Base-by-base conservation (phyloP, 2,113 vertebrate species). In the Crotalus helleri region DNA sequence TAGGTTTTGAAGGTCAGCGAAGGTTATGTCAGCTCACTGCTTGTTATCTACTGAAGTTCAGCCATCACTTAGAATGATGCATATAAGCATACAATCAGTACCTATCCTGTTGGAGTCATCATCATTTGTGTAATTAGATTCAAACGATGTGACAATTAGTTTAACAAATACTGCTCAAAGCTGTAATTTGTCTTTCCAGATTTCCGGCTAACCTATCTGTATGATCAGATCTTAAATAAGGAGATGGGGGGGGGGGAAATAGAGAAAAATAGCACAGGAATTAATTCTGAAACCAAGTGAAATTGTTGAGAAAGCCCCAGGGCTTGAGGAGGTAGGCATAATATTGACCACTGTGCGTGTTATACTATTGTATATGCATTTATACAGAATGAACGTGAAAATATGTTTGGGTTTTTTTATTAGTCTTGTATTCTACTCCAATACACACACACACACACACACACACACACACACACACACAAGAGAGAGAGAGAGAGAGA, bases 111-210 rank as follows among this genome's bases (percentile, higher is more conserved):
- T 26, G 51, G 0, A n/a, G 81, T 44, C 58, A 90, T 92, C 39
- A 12, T 33, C 93, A 91, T 94, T 55, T 5, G 15, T 1, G 0
- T n/a, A 53, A 91, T 91, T 26, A 91, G 21, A 85, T 54, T 61
- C 57, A 92, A 96, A 26, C 0, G 19, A 88, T 94, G 64, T 33
- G 92, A 10, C 51, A 91, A 3, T 85, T 55, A 10, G n/a, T 92
- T 93, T 93, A 90, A 92, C 53, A 58, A 54, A 24, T 10, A 26
- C 57, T 57, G 26, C 15, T 88, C 46, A 94, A 93, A 95, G 91
- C 5, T 15, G 26, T 29, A 90, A 94, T 13, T 91, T 94, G 93
- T 92, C 33, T 39, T 87, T 92, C 74, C 88, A 93, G 21, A 92
- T 91, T 92, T 94, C 55, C 49, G 93, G 64, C 21, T 57, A 54